Conservation (phyloP, 2,113 vertebrate species). For the Steatornis caripensis region DNA sequence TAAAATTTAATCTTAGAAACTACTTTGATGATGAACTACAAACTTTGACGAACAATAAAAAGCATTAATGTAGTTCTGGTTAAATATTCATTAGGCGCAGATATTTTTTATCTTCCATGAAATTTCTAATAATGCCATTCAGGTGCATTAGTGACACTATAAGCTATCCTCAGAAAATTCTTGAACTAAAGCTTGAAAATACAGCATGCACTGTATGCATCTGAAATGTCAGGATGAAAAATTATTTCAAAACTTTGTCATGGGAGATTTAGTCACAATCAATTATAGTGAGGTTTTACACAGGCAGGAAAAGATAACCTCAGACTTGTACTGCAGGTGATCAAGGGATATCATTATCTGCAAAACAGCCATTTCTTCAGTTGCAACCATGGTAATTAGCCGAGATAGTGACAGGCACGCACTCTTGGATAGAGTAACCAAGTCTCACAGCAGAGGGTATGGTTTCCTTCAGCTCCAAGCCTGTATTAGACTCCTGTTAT, state of each 20-base stretch:
- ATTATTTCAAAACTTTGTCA: background rate
- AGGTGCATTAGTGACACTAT: background rate
- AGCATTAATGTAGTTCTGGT: background rate
- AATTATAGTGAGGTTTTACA: background rate
- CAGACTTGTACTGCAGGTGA: background rate
- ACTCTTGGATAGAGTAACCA: background rate
- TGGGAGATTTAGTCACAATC: background rate
- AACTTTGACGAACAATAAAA: background rate
- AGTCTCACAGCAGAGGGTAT: background rate
- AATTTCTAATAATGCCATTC: background rate
- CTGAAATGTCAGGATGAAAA: background rate
- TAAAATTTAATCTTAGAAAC: background rate
- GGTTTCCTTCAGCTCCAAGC: background rate
- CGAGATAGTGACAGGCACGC: background rate
- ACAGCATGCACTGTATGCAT: rapidly evolving
- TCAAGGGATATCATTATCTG: background rate
- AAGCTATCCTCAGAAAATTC: background rate
- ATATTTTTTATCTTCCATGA: background rate
- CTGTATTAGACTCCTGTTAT: background rate
- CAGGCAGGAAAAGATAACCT: background rate
- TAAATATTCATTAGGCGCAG: background rate
- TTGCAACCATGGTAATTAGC: background rate
- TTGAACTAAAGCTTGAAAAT: background rate
- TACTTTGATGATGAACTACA: background rate
- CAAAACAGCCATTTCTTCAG: background rate